These are phyloP conservation scores for Chrysopa pallens DNA, from an alignment of 1,140 invertebrate species.

Conservation along the genomic window DNA sequence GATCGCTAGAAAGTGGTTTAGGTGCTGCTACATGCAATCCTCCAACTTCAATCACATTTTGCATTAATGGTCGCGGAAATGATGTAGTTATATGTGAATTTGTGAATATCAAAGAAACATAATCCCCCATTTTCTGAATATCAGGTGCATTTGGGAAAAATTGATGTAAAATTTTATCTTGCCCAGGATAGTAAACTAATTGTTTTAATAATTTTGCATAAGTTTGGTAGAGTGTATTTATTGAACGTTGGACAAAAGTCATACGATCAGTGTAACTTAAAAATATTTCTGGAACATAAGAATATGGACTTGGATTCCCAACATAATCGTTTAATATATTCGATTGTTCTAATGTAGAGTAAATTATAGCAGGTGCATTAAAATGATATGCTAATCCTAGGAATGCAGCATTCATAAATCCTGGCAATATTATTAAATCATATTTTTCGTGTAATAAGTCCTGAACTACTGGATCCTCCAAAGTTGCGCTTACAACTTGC, in stretches of 20 bases:
- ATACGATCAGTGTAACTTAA: conserved; percentile 15
- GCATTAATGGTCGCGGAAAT: conserved; percentile 13
- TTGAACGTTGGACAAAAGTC: conserved; percentile 20
- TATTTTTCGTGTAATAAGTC: neutral
- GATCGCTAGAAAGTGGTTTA: conserved; percentile 15
- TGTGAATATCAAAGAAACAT: conserved; percentile 5
- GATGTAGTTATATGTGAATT: conserved; percentile 16
- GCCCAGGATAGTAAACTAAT: neutral
- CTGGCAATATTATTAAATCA: neutral
- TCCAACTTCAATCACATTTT: conserved; percentile 1
- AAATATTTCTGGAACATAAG: conserved; percentile 15
- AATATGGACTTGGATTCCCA: conserved; percentile 15
- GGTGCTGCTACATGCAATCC: neutral
- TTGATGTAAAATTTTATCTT: neutral
- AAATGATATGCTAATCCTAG: neutral
- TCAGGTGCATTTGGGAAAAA: neutral
- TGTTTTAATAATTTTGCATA: too few relatives aligned
- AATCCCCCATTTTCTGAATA: neutral
- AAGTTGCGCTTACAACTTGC: too few relatives aligned
- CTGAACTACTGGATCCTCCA: too few relatives aligned
- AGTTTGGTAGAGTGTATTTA: neutral
- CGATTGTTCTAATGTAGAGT: neutral
- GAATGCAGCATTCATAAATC: neutral
- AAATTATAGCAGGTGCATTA: neutral
- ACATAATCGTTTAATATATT: conserved; percentile 4